A percentile compares a stretch with the other conserved stretches of the same genome.
Conservation (phyloP, 37 sponge, comb jelly and placozoan genomes). For the Ephydatia muelleri region DNA sequence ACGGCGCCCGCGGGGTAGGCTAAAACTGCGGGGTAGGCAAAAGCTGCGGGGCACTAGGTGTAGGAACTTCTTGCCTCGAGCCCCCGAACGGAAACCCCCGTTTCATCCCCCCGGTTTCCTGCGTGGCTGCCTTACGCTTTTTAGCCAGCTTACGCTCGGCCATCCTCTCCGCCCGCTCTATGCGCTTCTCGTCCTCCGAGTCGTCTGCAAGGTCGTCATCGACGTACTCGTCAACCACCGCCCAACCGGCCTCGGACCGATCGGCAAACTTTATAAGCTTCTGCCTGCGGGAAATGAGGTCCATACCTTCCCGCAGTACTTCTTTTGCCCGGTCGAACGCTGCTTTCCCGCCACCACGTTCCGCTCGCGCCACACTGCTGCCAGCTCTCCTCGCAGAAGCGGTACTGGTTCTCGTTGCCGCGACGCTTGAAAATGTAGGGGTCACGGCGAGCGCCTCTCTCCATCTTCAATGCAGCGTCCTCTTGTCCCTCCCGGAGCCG, state of each 20-base stretch:
- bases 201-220: constrained; percentile 19
- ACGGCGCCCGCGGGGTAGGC: background rate
- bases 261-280: constrained; percentile 19
- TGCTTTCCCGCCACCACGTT: background rate
- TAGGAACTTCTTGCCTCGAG: background rate
- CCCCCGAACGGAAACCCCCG: background rate
- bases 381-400: background rate
- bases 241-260: constrained; percentile 10
- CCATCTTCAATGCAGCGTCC: too few relatives aligned
- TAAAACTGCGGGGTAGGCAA: background rate
- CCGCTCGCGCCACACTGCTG: too few relatives aligned
- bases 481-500: background rate
- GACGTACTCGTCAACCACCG: background rate
- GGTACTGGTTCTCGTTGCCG: constrained; percentile 11
- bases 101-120: background rate
- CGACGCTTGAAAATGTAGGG: background rate
- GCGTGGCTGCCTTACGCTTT: background rate
- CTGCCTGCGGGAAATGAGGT: background rate
- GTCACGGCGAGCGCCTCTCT: background rate
- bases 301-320: constrained; percentile 1
- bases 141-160: background rate
- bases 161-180: background rate
- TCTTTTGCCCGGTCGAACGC: constrained; percentile 9
- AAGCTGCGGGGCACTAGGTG: background rate
- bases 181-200: constrained; percentile 12